A percentile compares a stretch with the other conserved stretches of the same genome.
These are phyloP conservation scores for Geodia barretti DNA, from an alignment of 37 sponge, comb jelly and placozoan species.

Conservation along the genomic window DNA sequence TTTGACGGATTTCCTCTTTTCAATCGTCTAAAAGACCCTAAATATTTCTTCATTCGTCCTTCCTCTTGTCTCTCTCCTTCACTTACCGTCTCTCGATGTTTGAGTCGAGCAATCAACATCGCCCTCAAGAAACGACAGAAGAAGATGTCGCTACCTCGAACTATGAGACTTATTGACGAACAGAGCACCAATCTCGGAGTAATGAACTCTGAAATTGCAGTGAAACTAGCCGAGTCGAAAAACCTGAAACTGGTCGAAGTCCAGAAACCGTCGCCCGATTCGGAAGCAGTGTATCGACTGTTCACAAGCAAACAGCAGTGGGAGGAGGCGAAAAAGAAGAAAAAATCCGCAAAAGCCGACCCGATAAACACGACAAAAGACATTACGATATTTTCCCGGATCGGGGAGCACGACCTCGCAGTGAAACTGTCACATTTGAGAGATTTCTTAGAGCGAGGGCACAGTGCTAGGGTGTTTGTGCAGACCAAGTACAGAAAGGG, in stretches of 20 bases:
- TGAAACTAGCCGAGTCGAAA: neutral
- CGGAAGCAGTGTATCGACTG: neutral
- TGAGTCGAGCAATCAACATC: neutral
- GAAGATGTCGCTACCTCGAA: neutral
- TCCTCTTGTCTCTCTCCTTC: neutral
- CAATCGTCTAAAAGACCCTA: too few species aligned
- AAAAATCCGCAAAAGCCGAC: neutral
- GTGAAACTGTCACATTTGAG: neutral
- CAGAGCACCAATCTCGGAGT: neutral
- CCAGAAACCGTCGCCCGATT: neutral
- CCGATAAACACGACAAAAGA: neutral
- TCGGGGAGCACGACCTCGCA: neutral
- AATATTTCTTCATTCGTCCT: too few species aligned
- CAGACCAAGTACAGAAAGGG: neutral
- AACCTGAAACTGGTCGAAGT: neutral
- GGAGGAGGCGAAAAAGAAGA: neutral
- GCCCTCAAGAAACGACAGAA: neutral
- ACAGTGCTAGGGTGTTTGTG: neutral
- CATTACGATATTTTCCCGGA: neutral
- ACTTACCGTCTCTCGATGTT: neutral
- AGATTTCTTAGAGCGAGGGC: neutral
- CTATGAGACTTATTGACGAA: neutral
- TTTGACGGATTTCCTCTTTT: too few species aligned
- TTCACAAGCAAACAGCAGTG: neutral
- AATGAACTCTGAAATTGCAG: neutral